Evolutionary conservation across 1,140 invertebrate species (phyloP).

Genomic region (Octopus bimaculoides): DNA sequence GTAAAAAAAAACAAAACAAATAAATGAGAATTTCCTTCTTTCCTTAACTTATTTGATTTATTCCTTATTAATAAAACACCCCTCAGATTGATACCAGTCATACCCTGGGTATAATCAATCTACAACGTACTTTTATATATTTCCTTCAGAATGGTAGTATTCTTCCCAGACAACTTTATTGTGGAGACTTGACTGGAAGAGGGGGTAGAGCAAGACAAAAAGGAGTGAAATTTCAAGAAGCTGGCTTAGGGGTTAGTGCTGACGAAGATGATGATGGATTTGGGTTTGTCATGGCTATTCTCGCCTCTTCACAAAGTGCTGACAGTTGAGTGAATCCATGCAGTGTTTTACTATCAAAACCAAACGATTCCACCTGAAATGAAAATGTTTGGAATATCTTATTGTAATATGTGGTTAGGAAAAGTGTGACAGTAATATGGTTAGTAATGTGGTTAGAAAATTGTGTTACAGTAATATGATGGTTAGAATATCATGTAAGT

Average conservation of each 20-base stretch:
- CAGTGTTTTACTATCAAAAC: conserved; percentile 27
- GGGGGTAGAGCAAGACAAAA: no score
- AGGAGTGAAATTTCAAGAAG: no score
- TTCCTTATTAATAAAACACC: not conserved
- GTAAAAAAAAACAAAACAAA: no score
- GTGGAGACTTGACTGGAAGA: no score
- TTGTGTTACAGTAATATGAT: not conserved
- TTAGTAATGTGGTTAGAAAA: not conserved
- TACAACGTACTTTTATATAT: no score
- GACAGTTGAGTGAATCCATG: conserved; percentile 35
- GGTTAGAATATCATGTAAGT: not conserved
- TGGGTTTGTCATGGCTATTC: conserved; percentile 32
- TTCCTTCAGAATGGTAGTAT: no score
- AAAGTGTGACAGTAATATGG: not conserved
- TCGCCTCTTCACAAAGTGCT: conserved; percentile 42
- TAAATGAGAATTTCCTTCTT: no score
- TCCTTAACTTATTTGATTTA: no score
- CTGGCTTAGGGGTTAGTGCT: no score
- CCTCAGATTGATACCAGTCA: no score
- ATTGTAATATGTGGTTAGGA: not conserved
- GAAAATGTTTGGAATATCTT: not conserved
- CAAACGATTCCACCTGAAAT: conserved; percentile 40
- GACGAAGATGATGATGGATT: not conserved
- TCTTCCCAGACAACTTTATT: no score
- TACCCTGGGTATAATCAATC: no score